Evolutionary conservation across 23 tunicate genomes (phyloP).

Genomic region (Ciona savignyi): DNA sequence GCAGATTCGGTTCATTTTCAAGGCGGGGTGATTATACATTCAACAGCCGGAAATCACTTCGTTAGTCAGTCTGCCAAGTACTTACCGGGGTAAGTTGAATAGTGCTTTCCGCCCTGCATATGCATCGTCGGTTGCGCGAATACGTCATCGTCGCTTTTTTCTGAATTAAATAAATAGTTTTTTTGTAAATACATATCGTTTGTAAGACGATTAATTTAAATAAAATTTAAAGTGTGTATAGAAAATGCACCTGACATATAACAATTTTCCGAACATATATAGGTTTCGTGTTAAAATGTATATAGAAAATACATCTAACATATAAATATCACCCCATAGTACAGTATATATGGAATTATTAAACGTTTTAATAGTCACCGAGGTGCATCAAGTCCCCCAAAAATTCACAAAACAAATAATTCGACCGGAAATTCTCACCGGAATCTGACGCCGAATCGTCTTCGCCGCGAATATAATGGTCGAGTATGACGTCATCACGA

Average conservation of each 20-base stretch:
- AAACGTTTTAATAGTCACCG: too few species aligned
- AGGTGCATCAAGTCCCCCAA: too few species aligned
- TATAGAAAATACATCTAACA: too few species aligned
- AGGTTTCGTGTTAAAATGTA: too few species aligned
- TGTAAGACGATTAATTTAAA: not conserved
- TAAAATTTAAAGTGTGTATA: too few species aligned
- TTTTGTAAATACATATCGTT: not conserved
- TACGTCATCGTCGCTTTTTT: slow-evolving; percentile 56
- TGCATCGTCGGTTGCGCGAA: slow-evolving; percentile 17
- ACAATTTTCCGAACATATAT: too few species aligned
- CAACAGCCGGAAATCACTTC: not conserved
- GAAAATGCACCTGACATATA: too few species aligned
- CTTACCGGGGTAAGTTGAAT: not conserved
- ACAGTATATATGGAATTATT: too few species aligned
- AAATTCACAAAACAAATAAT: not conserved
- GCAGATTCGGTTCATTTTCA: not conserved
- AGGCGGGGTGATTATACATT: not conserved
- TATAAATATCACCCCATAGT: too few species aligned
- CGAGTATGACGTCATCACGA: slow-evolving; percentile 25
- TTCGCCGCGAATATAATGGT: slow-evolving; percentile 1
- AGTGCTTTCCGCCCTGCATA: not conserved
- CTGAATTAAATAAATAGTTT: too few species aligned
- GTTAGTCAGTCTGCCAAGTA: not conserved
- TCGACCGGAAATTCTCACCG: slow-evolving; percentile 35
- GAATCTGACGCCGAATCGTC: slow-evolving; percentile 63